Evolutionary conservation across 2,888 invertebrate genomes (phyloP).

Genomic region (Pristionchus mayeri): DNA sequence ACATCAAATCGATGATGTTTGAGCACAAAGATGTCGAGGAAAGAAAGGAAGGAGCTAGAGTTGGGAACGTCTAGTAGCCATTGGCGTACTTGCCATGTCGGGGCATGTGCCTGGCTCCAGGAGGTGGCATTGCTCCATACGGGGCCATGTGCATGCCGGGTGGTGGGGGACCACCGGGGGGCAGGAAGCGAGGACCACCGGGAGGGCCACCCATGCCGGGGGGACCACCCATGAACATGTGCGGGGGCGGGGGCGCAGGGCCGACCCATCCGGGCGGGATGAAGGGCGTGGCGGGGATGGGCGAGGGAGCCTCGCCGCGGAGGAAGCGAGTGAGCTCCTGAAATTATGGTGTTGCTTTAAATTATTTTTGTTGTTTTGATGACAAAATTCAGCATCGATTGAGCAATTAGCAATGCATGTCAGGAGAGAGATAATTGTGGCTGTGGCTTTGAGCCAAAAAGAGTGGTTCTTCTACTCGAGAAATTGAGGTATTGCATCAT

Average conservation of each 20-base stretch:
- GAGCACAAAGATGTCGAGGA: too few relatives aligned
- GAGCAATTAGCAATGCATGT: too few relatives aligned
- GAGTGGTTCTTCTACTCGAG: not conserved
- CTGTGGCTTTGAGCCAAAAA: too few relatives aligned
- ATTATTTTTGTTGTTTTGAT: too few relatives aligned
- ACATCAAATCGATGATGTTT: too few relatives aligned
- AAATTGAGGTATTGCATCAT: not conserved
- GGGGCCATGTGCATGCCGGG: conserved; percentile 39
- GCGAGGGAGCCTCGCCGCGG: conserved; percentile 73
- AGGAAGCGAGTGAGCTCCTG: conserved; percentile 70
- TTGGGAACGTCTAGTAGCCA: conserved; percentile 44
- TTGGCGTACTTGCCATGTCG: conserved; percentile 52
- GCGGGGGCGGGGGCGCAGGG: conserved; percentile 66
- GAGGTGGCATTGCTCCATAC: not conserved
- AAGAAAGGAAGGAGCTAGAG: not conserved
- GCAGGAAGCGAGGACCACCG: conserved; percentile 43
- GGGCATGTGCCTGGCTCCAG: conserved; percentile 34
- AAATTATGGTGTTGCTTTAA: too few relatives aligned
- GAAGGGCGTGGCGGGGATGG: conserved; percentile 74
- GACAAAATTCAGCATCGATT: too few relatives aligned
- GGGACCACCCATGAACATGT: conserved; percentile 13
- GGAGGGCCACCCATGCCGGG: conserved; percentile 50
- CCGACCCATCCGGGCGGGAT: conserved; percentile 76
- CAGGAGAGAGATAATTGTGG: too few relatives aligned
- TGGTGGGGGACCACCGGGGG: conserved; percentile 38